Percentiles rank a stretch among this genome's conserved stretches.
Evolutionary conservation across 2,113 vertebrate species (phyloP).

Genomic region (Cryptomyrus ogoouensis): DNA sequence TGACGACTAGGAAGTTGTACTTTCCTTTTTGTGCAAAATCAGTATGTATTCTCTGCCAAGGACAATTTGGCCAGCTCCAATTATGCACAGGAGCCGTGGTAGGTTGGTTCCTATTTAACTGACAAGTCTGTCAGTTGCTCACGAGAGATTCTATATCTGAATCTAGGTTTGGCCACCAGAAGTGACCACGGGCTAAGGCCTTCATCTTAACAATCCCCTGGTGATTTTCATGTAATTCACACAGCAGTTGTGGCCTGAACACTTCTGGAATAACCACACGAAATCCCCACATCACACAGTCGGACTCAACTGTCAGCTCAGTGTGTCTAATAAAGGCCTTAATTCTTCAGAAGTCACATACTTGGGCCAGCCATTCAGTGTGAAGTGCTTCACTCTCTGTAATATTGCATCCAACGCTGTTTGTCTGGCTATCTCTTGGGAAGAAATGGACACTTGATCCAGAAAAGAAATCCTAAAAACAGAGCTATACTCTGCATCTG

Average conservation of each 20-base stretch:
- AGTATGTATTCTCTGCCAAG: background rate
- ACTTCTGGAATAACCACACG: background rate
- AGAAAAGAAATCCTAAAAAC: background rate
- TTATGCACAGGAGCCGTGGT: background rate
- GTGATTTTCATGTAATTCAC: background rate
- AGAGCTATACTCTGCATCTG: background rate
- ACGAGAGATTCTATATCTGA: background rate
- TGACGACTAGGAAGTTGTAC: background rate
- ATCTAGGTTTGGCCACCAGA: background rate
- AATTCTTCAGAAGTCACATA: background rate
- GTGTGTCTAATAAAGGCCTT: background rate
- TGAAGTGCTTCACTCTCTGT: background rate
- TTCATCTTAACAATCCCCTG: conserved; percentile 11
- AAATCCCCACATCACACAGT: background rate
- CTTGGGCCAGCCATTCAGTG: background rate
- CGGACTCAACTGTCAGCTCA: background rate
- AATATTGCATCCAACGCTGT: background rate
- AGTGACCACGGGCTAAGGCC: background rate
- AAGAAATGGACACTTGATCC: background rate
- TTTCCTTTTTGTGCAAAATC: background rate
- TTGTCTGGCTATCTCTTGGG: background rate
- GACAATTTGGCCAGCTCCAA: background rate
- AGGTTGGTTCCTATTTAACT: background rate
- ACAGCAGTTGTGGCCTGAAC: background rate
- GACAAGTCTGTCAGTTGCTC: background rate